A percentile compares a stretch with the other conserved stretches of the same genome.
phyloP scores from a whole-genome alignment of 2,113 vertebrate species.

The Pangasianodon gigas region DNA sequence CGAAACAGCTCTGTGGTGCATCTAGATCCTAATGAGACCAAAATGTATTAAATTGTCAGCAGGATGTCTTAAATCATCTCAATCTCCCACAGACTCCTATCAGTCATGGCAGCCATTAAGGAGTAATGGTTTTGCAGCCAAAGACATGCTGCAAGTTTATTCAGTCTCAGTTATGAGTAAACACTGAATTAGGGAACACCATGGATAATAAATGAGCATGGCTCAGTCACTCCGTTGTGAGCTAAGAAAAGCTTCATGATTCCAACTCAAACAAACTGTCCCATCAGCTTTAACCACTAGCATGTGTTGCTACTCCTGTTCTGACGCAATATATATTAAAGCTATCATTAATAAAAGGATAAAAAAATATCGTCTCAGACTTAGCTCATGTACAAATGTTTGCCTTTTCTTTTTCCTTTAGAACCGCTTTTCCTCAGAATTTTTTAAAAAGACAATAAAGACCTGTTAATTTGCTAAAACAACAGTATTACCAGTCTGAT shows the following conservation, averaged over 20 bases:
- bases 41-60: constrained; percentile 24
- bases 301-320: constrained; percentile 13
- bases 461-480: too few species aligned
- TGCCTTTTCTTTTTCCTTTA: background rate
- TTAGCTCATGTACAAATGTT: background rate
- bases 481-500: background rate
- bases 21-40: constrained; percentile 33
- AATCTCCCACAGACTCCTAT: background rate
- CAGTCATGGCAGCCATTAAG: constrained; percentile 11
- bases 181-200: constrained; percentile 3
- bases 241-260: constrained; percentile 23
- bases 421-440: background rate
- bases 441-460: background rate
- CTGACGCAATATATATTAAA: background rate
- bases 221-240: background rate
- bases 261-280: constrained; percentile 23
- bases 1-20: background rate
- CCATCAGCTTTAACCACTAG: constrained; percentile 9
- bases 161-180: constrained; percentile 13
- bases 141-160: constrained; percentile 2
- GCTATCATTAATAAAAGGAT: background rate
- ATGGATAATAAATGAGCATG: background rate
- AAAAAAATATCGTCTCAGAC: background rate
- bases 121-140: constrained; percentile 1
- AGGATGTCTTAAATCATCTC: constrained; percentile 4